Percentiles rank a stretch among this genome's conserved stretches.
phyloP scores from a whole-genome alignment of 2,888 invertebrate genomes.

The Rhingia campestris region DNA sequence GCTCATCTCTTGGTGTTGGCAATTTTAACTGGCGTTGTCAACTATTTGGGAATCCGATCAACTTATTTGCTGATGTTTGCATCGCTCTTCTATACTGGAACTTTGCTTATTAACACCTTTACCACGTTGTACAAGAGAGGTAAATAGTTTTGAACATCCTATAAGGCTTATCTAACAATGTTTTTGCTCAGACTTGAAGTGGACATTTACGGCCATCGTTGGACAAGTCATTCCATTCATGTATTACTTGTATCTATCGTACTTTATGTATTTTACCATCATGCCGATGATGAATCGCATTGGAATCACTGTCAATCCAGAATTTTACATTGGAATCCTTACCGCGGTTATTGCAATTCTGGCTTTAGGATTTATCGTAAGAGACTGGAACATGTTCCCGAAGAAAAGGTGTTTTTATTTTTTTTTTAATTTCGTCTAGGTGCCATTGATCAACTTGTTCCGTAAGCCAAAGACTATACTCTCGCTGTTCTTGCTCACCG shows the following conservation, averaged over 20 bases:
- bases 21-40: conserved; percentile 77
- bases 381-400: neutral
- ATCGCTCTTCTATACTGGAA: conserved; percentile 79
- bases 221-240: conserved; percentile 82
- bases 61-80: conserved; percentile 79
- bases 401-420: neutral
- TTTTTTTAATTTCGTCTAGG: conserved; percentile 63
- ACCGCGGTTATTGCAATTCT: conserved; percentile 77
- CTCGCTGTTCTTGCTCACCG: conserved; percentile 78
- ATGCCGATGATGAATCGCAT: conserved; percentile 86
- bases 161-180: too few relatives aligned
- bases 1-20: conserved; percentile 80
- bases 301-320: conserved; percentile 84
- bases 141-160: too few relatives aligned
- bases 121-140: conserved; percentile 79
- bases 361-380: conserved; percentile 78
- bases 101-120: conserved; percentile 79
- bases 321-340: conserved; percentile 83
- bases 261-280: conserved; percentile 84
- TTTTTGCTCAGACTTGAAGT: conserved; percentile 76
- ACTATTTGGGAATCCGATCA: conserved; percentile 78
- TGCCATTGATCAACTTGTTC: conserved; percentile 80
- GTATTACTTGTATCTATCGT: conserved; percentile 83
- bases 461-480: conserved; percentile 80
- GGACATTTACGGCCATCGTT: conserved; percentile 81